These are phyloP conservation scores for Ellobius talpinus DNA, from an alignment of 2,113 vertebrate species.

Conservation along the genomic window DNA sequence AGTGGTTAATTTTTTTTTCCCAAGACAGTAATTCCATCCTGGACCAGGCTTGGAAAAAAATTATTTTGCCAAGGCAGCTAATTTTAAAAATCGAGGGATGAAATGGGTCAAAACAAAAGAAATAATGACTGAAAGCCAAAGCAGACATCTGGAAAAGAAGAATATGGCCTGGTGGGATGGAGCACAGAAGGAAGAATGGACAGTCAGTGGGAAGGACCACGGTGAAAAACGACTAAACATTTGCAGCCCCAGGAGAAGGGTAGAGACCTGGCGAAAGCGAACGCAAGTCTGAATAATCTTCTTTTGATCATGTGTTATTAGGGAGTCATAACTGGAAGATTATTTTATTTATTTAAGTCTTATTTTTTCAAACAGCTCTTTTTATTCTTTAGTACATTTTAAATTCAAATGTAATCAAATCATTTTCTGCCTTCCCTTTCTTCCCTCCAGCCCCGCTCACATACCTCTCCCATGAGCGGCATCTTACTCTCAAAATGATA, in stretches of 20 bases:
- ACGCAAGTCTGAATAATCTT: not conserved
- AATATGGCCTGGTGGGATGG: not conserved
- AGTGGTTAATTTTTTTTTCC: not conserved
- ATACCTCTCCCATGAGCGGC: not conserved
- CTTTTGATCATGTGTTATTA: not conserved
- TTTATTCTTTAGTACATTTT: not conserved
- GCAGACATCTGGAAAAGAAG: conserved; percentile 21
- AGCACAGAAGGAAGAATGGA: conserved; percentile 24
- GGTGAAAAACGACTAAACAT: not conserved
- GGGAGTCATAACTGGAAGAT: not conserved
- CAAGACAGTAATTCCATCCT: not conserved
- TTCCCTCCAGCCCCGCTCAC: not conserved
- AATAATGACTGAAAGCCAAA: conserved; percentile 20
- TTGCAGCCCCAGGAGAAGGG: not conserved
- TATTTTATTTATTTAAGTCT: not conserved
- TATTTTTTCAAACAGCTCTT: not conserved
- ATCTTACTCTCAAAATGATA: not conserved
- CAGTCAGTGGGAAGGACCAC: not conserved
- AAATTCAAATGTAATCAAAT: not conserved
- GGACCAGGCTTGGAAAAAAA: conserved; percentile 7
- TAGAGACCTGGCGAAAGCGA: not conserved
- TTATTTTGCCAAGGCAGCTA: conserved; percentile 49
- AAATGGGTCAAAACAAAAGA: not conserved
- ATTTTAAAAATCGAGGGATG: conserved; percentile 62
- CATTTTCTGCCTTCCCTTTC: not conserved